Percentiles rank a stretch among this genome's conserved stretches.
Conservation (phyloP, 2,797 vertebrate genomes). For the Propithecus deckenii region DNA sequence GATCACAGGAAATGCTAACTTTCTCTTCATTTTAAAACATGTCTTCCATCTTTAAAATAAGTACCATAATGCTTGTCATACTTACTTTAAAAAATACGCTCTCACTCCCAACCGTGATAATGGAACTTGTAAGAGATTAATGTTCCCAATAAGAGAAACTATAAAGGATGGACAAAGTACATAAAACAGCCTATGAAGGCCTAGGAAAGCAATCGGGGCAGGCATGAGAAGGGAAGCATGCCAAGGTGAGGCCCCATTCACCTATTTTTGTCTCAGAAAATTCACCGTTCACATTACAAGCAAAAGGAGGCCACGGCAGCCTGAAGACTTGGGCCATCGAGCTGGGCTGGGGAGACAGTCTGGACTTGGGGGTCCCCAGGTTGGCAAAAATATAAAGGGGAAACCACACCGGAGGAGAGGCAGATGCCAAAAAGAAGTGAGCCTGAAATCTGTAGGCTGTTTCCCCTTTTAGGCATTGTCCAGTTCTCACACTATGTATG, state of each 20-base stretch:
- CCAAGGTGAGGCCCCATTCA: background rate
- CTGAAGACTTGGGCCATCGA: background rate
- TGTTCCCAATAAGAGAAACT: background rate
- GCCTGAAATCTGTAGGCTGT: background rate
- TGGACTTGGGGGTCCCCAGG: background rate
- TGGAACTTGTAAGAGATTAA: background rate
- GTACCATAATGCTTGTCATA: background rate
- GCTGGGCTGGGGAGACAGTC: background rate
- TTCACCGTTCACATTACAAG: background rate
- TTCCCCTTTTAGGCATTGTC: background rate
- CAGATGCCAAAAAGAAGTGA: background rate
- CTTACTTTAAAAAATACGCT: background rate
- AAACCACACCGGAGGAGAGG: background rate
- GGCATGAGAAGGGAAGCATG: background rate
- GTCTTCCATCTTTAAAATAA: background rate
- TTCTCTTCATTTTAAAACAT: background rate
- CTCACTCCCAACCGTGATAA: background rate
- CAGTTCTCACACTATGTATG: background rate
- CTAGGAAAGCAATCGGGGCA: background rate
- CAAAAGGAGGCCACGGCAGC: background rate
- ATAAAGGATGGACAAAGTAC: background rate
- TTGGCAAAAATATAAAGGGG: background rate
- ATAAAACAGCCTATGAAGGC: background rate
- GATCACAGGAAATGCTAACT: background rate
- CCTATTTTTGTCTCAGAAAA: background rate